Percentiles rank a stretch among this genome's conserved stretches.
phyloP scores from a whole-genome alignment of 2,888 invertebrate genomes.

The Hirtodrosophila histrioides region DNA sequence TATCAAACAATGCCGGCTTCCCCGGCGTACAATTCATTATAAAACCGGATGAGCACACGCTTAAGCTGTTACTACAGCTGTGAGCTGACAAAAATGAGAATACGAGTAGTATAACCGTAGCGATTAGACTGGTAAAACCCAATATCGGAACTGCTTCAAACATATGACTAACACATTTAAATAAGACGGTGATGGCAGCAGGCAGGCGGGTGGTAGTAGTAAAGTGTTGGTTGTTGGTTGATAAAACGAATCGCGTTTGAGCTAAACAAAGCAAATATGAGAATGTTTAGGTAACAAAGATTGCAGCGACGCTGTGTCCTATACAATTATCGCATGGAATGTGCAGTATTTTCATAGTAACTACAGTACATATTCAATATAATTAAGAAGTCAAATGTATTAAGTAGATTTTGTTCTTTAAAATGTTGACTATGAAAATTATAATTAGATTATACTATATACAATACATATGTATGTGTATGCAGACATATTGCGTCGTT shows the following conservation, averaged over 20 bases:
- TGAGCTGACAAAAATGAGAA: background rate
- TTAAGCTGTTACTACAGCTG: background rate
- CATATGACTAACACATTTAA: constrained; percentile 36
- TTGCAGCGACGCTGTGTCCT: background rate
- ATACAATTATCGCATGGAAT: background rate
- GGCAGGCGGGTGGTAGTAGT: background rate
- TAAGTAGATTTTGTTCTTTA: too few relatives aligned
- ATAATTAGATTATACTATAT: too few relatives aligned
- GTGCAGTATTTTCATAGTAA: background rate
- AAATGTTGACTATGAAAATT: too few relatives aligned
- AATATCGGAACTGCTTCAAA: constrained; percentile 19
- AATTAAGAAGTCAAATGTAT: background rate
- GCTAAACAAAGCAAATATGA: constrained; percentile 12
- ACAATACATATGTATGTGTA: too few relatives aligned
- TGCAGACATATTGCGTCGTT: too few relatives aligned
- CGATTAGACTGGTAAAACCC: constrained; percentile 22
- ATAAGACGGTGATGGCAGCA: background rate
- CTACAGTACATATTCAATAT: background rate
- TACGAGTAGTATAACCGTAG: constrained; percentile 4
- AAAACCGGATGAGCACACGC: constrained; percentile 17
- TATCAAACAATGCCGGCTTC: background rate
- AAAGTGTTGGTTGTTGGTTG: background rate
- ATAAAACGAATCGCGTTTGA: constrained; percentile 15
- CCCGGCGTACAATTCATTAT: constrained; percentile 6
- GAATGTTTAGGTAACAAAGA: constrained; percentile 1